Percentiles rank a stretch among this genome's conserved stretches.
phyloP scores from a whole-genome alignment of 2,797 vertebrate genomes.

The Clarias pachynema region DNA sequence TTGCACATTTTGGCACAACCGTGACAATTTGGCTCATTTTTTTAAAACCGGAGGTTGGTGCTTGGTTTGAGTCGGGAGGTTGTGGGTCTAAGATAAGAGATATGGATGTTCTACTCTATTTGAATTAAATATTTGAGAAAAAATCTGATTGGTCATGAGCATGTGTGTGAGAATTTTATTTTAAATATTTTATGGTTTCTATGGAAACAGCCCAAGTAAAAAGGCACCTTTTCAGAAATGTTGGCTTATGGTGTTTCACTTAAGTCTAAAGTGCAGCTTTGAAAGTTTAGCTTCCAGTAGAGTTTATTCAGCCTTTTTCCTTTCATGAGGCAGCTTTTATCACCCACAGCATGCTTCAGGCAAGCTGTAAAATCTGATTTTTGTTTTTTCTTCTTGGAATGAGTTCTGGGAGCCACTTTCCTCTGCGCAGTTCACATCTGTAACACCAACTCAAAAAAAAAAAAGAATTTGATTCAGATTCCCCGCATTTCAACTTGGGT shows the following conservation, averaged over 20 bases:
- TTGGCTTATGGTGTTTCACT: constrained; percentile 3
- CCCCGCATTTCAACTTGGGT: constrained; percentile 51
- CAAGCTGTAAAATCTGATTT: constrained; percentile 14
- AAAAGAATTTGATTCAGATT: constrained; percentile 59
- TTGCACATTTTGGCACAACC: too few relatives aligned
- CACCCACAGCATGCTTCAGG: constrained; percentile 1
- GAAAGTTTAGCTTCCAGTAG: not conserved
- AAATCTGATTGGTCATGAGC: not conserved
- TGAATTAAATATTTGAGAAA: not conserved
- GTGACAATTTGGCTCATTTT: too few relatives aligned
- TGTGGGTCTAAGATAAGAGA: constrained; percentile 21
- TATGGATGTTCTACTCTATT: not conserved
- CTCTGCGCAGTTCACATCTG: not conserved
- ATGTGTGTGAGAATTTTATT: not conserved
- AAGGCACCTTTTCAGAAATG: not conserved
- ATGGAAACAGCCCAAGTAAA: not conserved
- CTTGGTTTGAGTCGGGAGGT: not conserved
- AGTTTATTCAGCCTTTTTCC: constrained; percentile 25
- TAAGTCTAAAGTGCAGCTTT: not conserved
- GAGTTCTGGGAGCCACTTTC: constrained; percentile 22
- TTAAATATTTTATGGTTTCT: not conserved
- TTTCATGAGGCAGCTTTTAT: constrained; percentile 11
- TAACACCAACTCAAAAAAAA: constrained; percentile 51
- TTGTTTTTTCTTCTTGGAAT: constrained; percentile 1
- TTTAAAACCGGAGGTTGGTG: too few relatives aligned